phyloP scores from a whole-genome alignment of 2,113 vertebrate species.

The Plecturocebus donacophilus region DNA sequence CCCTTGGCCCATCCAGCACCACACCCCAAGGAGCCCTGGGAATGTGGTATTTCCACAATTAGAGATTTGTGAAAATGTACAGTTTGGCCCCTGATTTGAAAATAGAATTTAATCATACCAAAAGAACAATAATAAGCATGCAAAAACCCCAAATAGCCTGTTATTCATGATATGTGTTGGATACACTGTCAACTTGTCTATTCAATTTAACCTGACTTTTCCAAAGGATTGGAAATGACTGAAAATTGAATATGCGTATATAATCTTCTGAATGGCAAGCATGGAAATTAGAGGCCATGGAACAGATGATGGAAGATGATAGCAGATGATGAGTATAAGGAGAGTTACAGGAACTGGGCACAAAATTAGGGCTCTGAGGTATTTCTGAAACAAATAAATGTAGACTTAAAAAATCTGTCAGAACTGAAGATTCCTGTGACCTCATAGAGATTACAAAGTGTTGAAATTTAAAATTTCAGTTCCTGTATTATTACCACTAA shows the following conservation, averaged over 20 bases:
- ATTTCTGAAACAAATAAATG: not conserved
- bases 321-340: not conserved
- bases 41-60: not conserved
- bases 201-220: not conserved
- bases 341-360: not conserved
- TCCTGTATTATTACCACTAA: not conserved
- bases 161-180: not conserved
- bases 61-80: not conserved
- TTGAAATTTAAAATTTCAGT: conserved; percentile 20
- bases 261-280: no score
- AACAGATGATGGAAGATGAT: not conserved
- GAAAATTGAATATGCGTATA: not conserved
- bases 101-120: not conserved
- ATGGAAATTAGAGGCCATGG: not conserved
- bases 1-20: not conserved
- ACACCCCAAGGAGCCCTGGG: no score
- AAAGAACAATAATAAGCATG: not conserved
- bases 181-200: not conserved
- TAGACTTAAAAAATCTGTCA: not conserved
- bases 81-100: not conserved
- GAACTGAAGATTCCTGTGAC: not conserved
- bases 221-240: not conserved
- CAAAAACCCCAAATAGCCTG: not conserved
- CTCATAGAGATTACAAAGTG: not conserved
- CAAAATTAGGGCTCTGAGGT: not conserved